phyloP scores from a whole-genome alignment of 2,113 vertebrate genomes.

The Petrocephalus microphthalmus region DNA sequence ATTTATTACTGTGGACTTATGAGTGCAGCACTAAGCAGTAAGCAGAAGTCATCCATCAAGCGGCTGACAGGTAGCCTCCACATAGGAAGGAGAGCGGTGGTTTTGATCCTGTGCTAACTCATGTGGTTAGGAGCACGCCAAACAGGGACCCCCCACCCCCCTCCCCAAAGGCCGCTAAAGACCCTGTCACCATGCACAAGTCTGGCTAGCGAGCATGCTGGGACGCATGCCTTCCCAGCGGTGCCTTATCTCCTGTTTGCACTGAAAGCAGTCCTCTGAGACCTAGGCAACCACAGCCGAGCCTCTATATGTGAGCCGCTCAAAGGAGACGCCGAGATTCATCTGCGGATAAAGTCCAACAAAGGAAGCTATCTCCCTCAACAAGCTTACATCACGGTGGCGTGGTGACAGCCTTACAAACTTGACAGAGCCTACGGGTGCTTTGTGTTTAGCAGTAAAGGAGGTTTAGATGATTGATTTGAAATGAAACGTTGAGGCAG shows the following conservation, averaged over 20 bases:
- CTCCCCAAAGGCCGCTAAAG: background rate
- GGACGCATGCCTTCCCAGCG: background rate
- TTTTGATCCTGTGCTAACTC: background rate
- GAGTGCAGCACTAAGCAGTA: background rate
- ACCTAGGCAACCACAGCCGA: background rate
- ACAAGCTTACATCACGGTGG: background rate
- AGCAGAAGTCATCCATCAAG: slow-evolving; percentile 6
- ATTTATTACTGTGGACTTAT: background rate
- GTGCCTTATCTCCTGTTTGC: background rate
- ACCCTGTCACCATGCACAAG: background rate
- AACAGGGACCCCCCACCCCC: background rate
- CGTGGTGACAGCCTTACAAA: background rate
- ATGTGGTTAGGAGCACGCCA: background rate
- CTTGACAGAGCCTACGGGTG: background rate
- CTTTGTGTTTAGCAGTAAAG: background rate
- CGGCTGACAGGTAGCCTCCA: background rate
- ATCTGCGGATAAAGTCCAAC: background rate
- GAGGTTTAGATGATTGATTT: background rate
- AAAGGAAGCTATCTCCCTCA: background rate
- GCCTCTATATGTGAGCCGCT: background rate
- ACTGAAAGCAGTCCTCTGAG: background rate
- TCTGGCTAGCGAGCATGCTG: background rate
- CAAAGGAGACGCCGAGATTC: background rate
- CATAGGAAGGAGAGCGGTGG: background rate
- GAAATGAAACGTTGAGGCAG: background rate